These are phyloP conservation scores for Platycnemis pennipes DNA, from an alignment of 2,888 invertebrate species.

Conservation along the genomic window DNA sequence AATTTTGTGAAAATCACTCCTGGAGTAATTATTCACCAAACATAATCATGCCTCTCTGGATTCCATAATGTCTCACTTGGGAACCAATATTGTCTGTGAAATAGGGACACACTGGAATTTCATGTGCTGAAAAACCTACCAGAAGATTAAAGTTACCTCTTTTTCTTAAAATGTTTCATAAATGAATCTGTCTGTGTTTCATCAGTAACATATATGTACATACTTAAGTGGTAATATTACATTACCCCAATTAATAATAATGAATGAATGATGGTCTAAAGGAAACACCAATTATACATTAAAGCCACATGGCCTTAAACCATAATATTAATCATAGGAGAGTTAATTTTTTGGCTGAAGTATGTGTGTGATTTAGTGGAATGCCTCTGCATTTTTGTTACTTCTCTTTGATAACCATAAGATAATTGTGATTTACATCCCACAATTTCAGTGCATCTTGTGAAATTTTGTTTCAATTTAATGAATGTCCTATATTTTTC, in stretches of 20 bases:
- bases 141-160: not conserved
- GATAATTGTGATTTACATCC: not conserved
- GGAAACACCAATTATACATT: not conserved
- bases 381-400: not conserved
- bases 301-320: not conserved
- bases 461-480: not conserved
- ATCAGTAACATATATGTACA: not conserved
- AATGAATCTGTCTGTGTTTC: not conserved
- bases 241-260: not conserved
- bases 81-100: not conserved
- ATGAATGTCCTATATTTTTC: not conserved
- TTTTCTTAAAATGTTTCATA: not conserved
- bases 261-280: not conserved
- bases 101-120: not conserved
- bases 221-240: not conserved
- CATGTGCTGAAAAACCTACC: not conserved
- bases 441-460: not conserved
- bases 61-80: not conserved
- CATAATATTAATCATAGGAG: not conserved
- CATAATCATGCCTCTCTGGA: not conserved
- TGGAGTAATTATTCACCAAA: not conserved
- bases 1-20: not conserved
- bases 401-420: not conserved
- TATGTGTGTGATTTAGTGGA: constrained; percentile 1
- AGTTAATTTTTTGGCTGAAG: not conserved